These are phyloP conservation scores for Rhamphomyia laevipes DNA, from an alignment of 2,888 invertebrate genomes.

Conservation along the genomic window DNA sequence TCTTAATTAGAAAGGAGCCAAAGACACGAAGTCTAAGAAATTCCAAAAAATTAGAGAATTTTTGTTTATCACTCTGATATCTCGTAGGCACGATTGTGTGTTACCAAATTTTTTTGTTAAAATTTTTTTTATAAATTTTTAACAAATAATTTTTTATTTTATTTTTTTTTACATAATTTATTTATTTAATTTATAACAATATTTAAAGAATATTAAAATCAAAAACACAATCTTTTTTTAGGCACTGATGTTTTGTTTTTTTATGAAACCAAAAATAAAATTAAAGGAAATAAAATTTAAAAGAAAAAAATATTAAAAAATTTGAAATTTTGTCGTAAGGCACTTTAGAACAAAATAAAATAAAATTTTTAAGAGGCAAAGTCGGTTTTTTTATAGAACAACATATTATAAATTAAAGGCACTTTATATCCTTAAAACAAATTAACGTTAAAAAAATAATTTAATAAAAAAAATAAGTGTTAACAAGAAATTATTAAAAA, in stretches of 20 bases:
- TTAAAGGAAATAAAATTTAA: constrained; percentile 11
- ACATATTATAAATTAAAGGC: neutral
- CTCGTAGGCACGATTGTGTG: neutral
- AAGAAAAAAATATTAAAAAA: neutral
- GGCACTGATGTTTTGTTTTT: constrained; percentile 11
- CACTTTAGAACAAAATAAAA: neutral
- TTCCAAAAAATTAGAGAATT: too few relatives aligned
- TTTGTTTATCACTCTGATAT: too few relatives aligned
- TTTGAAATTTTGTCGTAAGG: neutral
- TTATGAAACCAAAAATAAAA: constrained; percentile 4
- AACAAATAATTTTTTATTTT: neutral
- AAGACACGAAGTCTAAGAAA: too few relatives aligned
- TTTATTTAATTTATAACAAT: neutral
- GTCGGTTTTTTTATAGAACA: too few relatives aligned
- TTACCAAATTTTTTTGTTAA: neutral
- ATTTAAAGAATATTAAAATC: too few relatives aligned
- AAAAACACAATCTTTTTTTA: constrained; percentile 3
- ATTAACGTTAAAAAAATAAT: constrained; percentile 13
- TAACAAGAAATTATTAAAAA: constrained; percentile 4
- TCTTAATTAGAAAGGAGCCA: too few relatives aligned
- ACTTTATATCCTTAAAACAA: constrained; percentile 1
- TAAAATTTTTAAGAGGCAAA: neutral
- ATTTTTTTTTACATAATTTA: neutral
- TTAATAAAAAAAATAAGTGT: constrained; percentile 2
- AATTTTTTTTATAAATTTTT: neutral